Conservation (phyloP, 2,888 invertebrate species). For the Philereme transversata region DNA sequence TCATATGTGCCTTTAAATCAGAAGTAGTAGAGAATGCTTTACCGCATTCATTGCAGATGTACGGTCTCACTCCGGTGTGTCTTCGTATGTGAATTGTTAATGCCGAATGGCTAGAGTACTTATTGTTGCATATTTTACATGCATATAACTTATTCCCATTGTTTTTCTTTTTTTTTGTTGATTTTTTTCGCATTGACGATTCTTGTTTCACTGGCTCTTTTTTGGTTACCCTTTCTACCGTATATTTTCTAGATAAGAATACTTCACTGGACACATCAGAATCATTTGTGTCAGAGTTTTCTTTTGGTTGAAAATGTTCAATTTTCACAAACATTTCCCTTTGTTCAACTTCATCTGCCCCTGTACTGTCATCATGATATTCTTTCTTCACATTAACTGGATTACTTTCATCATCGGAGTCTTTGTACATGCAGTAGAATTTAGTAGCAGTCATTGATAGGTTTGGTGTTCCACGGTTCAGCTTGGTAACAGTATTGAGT, state of each 20-base stretch:
- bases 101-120: not conserved
- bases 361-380: not conserved
- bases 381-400: conserved; percentile 2
- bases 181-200: no score
- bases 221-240: not conserved
- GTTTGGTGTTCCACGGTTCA: not conserved
- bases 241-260: not conserved
- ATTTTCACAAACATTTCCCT: not conserved
- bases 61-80: not conserved
- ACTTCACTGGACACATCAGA: not conserved
- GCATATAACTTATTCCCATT: not conserved
- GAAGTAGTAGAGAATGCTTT: not conserved
- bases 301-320: not conserved
- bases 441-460: not conserved
- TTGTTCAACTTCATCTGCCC: not conserved
- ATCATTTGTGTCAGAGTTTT: not conserved
- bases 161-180: not conserved
- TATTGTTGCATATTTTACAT: not conserved
- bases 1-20: conserved; percentile 1
- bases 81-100: not conserved
- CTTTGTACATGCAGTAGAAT: not conserved
- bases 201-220: not conserved
- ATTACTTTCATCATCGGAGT: not conserved
- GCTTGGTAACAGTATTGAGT: not conserved
- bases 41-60: not conserved